Evolutionary conservation across 1,140 invertebrate genomes (phyloP).

Genomic region (Drosophila sulfurigaster): DNA sequence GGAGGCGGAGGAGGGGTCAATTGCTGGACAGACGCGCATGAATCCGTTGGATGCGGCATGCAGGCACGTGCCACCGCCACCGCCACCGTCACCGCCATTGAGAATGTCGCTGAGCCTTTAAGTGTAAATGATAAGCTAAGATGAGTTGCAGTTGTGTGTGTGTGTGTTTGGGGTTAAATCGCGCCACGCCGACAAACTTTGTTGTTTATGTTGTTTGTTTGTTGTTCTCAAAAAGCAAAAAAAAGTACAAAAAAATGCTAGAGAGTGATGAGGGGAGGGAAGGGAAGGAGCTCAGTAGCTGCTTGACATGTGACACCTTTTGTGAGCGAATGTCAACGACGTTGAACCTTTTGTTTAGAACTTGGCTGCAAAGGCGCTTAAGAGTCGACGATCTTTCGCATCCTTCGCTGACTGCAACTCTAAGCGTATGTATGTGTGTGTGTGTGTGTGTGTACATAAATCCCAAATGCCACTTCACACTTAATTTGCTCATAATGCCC

Average conservation of each 20-base stretch:
- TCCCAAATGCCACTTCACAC: slow-evolving; percentile 82
- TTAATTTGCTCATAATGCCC: slow-evolving; percentile 83
- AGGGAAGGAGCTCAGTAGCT: not conserved
- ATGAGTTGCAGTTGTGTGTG: not conserved
- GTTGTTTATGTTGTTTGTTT: slow-evolving; percentile 64
- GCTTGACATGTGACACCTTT: slow-evolving; percentile 80
- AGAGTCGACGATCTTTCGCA: slow-evolving; percentile 16
- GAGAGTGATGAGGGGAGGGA: not conserved
- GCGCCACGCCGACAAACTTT: slow-evolving; percentile 31
- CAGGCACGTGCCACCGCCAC: slow-evolving; percentile 61
- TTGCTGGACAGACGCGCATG: slow-evolving; percentile 11
- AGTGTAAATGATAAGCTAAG: slow-evolving; percentile 80
- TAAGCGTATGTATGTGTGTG: not conserved
- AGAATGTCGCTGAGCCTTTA: slow-evolving; percentile 58
- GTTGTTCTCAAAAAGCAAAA: slow-evolving; percentile 5
- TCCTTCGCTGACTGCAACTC: slow-evolving; percentile 14
- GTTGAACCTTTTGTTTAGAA: slow-evolving; percentile 38
- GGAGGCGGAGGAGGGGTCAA: slow-evolving; percentile 10
- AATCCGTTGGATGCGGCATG: slow-evolving; percentile 46
- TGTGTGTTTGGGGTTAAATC: slow-evolving; percentile 62
- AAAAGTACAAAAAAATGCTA: not conserved
- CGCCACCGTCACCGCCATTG: not conserved
- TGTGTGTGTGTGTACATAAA: slow-evolving; percentile 52
- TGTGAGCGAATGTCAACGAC: slow-evolving; percentile 60
- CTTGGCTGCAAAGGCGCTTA: slow-evolving; percentile 43